These are phyloP conservation scores for Sebastes steindachneri DNA, from an alignment of 2,797 vertebrate species.

Conservation along the genomic window DNA sequence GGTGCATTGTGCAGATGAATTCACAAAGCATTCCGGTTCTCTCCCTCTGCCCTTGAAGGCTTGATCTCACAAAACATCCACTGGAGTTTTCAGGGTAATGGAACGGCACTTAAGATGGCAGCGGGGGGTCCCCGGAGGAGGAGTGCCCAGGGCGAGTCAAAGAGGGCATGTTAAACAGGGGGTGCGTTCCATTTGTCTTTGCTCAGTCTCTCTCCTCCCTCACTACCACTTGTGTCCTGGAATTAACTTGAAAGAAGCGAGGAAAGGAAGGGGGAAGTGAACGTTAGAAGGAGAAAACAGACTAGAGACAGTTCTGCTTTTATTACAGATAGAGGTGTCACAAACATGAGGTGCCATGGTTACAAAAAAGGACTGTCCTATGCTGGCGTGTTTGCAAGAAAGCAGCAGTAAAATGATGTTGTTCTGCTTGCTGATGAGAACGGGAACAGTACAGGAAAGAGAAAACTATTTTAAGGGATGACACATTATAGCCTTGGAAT, in stretches of 20 bases:
- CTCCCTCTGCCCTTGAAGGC: constrained; percentile 40
- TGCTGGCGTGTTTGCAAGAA: neutral
- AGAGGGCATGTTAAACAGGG: constrained; percentile 43
- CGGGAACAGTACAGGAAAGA: neutral
- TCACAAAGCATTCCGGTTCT: neutral
- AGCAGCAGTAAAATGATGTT: no score
- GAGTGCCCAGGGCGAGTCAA: constrained; percentile 20
- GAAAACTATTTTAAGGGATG: neutral
- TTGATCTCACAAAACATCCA: constrained; percentile 27
- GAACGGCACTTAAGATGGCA: constrained; percentile 49
- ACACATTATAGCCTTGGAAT: no score
- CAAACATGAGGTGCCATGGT: neutral
- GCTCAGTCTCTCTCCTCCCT: neutral
- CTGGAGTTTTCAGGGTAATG: constrained; percentile 44
- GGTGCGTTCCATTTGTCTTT: constrained; percentile 24
- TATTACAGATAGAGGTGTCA: neutral
- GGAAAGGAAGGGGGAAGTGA: neutral
- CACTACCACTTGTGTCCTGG: neutral
- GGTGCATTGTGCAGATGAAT: constrained; percentile 5
- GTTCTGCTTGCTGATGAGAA: neutral
- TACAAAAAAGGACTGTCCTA: neutral
- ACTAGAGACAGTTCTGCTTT: neutral
- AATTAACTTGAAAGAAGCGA: neutral
- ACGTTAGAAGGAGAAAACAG: neutral
- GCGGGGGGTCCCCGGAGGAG: constrained; percentile 22